Conservation (phyloP, 2,797 vertebrate species). For the Rhinophrynus dorsalis region DNA sequence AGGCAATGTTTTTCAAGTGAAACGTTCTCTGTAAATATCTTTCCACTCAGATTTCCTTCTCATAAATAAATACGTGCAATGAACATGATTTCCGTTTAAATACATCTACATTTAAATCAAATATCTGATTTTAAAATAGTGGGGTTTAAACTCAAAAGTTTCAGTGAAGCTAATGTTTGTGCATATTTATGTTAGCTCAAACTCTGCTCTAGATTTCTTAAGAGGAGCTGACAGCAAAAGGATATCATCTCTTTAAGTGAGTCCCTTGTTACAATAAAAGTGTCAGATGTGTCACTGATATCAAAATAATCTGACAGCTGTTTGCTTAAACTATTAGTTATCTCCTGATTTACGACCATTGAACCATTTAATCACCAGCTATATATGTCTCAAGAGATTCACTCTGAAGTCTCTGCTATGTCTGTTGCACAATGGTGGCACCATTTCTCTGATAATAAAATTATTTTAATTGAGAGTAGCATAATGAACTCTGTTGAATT, state of each 20-base stretch:
- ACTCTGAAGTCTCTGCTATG: neutral
- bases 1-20: too few relatives aligned
- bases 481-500: neutral
- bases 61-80: too few relatives aligned
- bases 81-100: too few relatives aligned
- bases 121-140: too few relatives aligned
- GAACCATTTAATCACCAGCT: neutral
- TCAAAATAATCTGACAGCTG: neutral
- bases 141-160: too few relatives aligned
- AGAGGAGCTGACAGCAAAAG: neutral
- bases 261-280: neutral
- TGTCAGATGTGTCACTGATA: neutral
- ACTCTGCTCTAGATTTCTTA: neutral
- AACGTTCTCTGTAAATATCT: too few relatives aligned
- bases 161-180: too few relatives aligned
- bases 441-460: neutral
- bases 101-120: too few relatives aligned
- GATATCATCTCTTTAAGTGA: neutral
- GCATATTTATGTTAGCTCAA: neutral
- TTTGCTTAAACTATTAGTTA: neutral
- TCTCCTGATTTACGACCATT: neutral
- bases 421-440: neutral
- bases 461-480: neutral
- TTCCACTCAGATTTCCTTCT: too few relatives aligned
- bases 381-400: neutral